Percentiles rank a stretch among this genome's conserved stretches.
phyloP scores from a whole-genome alignment of 2,113 vertebrate species.

The Hypanus sabinus region DNA sequence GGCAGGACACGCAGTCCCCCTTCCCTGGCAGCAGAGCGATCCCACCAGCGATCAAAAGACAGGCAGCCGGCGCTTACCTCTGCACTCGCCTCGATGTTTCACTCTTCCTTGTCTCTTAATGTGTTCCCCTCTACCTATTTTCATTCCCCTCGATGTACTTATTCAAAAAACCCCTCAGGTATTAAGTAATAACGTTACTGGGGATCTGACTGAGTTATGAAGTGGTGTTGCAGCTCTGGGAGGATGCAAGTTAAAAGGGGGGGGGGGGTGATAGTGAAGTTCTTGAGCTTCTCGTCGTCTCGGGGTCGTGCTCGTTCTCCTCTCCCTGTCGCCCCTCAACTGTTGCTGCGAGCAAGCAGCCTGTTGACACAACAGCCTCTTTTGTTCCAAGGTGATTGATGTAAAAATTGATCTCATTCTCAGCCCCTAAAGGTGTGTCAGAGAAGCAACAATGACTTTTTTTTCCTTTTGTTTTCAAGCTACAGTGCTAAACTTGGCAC shows the following conservation, averaged over 20 bases:
- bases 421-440: neutral
- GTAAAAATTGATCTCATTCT: neutral
- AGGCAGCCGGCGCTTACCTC: too few species aligned
- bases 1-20: too few species aligned
- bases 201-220: neutral
- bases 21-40: too few species aligned
- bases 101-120: neutral
- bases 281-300: neutral
- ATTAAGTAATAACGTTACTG: too few species aligned
- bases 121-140: neutral
- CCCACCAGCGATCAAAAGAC: too few species aligned
- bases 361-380: neutral
- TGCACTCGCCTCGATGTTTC: too few species aligned
- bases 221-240: neutral
- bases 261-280: neutral
- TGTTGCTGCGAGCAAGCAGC: neutral
- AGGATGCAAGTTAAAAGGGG: neutral
- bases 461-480: neutral
- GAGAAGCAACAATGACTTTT: neutral
- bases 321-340: neutral
- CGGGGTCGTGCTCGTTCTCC: neutral
- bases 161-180: neutral
- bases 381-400: neutral
- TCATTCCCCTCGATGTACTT: neutral
- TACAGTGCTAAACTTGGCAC: neutral